A percentile compares a stretch with the other conserved stretches of the same genome.
These are phyloP conservation scores for Agriopis aurantiaria DNA, from an alignment of 2,888 invertebrate species.

Conservation along the genomic window DNA sequence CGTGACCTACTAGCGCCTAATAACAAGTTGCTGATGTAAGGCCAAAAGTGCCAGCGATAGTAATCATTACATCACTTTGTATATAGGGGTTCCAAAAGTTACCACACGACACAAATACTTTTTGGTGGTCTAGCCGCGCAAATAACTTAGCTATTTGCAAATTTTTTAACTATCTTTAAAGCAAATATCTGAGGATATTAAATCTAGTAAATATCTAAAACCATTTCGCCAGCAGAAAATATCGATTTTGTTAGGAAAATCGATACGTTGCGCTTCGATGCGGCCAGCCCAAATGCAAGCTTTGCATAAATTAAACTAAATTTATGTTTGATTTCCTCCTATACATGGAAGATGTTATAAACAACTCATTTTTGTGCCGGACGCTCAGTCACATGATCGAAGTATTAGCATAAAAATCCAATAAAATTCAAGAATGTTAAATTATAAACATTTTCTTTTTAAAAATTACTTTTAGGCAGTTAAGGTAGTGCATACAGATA, in stretches of 20 bases:
- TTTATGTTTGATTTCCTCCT: neutral
- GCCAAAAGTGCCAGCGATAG: constrained; percentile 52
- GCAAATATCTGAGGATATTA: neutral
- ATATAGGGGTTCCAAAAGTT: constrained; percentile 17
- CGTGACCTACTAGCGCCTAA: constrained; percentile 51
- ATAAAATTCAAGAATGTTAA: constrained; percentile 38
- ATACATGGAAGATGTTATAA: constrained; percentile 6
- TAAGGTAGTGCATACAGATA: neutral
- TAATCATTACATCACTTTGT: constrained; percentile 36
- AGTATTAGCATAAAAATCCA: constrained; percentile 41
- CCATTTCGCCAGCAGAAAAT: neutral
- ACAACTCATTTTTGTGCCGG: constrained; percentile 34
- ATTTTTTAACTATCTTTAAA: neutral
- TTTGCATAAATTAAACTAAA: constrained; percentile 6
- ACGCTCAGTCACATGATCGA: constrained; percentile 34
- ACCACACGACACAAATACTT: neutral
- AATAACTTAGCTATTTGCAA: neutral
- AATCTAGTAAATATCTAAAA: neutral
- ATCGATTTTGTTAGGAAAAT: neutral
- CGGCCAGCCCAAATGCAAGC: neutral
- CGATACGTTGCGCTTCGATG: neutral
- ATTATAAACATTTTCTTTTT: constrained; percentile 34
- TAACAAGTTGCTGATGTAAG: constrained; percentile 48
- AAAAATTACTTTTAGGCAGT: constrained; percentile 29
- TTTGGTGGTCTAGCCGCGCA: neutral